A percentile compares a stretch with the other conserved stretches of the same genome.
Conservation (phyloP, 2,797 vertebrate species). For the Rousettus madagascariensis region DNA sequence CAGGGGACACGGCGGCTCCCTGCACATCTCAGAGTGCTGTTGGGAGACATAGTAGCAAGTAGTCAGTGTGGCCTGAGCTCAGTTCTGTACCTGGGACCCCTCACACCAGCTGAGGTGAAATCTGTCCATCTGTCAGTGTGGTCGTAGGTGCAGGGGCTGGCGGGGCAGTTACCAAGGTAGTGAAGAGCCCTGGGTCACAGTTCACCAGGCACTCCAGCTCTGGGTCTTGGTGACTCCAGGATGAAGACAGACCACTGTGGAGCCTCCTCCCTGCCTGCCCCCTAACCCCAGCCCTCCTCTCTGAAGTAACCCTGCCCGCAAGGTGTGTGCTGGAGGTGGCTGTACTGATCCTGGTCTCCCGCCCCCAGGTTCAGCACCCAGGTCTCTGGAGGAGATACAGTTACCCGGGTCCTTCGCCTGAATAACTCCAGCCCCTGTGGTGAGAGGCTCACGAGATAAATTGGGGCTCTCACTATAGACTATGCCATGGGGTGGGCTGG, state of each 20-base stretch:
- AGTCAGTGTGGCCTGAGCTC: not conserved
- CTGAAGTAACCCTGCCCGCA: not conserved
- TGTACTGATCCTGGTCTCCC: not conserved
- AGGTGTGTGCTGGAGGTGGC: not conserved
- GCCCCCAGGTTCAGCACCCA: slow-evolving; percentile 91
- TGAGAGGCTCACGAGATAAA: slow-evolving; percentile 71
- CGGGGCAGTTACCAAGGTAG: not conserved
- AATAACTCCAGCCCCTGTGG: slow-evolving; percentile 93
- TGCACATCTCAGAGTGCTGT: not conserved
- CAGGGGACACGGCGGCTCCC: fast-evolving
- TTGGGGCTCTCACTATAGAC: fast-evolving
- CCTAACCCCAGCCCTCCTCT: not conserved
- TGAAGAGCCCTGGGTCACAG: not conserved
- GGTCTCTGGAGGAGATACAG: slow-evolving; percentile 90
- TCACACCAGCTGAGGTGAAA: not conserved
- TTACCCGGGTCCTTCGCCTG: slow-evolving; percentile 88
- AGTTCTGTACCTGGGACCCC: not conserved
- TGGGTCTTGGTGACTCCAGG: not conserved
- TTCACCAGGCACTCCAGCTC: not conserved
- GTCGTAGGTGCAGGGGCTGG: no score
- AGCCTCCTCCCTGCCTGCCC: not conserved
- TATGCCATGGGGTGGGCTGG: not conserved
- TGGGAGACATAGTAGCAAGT: not conserved
- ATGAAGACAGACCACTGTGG: not conserved
- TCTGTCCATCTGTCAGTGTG: fast-evolving